Base-by-base conservation (phyloP, 2,888 invertebrate species). In the Zaprionus obscuricornis region DNA sequence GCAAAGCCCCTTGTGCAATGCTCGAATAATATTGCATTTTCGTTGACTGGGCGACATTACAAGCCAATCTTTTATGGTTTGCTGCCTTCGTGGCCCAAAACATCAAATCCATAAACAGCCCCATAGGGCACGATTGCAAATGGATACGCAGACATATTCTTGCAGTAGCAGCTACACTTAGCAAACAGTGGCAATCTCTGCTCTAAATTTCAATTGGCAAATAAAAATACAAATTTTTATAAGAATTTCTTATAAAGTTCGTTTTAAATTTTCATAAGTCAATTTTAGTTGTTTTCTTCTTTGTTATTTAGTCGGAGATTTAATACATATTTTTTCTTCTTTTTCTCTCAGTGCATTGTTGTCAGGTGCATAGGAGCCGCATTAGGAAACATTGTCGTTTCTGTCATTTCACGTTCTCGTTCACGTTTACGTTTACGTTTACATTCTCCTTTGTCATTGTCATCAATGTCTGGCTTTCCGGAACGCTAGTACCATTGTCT, bases 61-160 rank as follows among this genome's bases (percentile, higher is more conserved):
- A 68, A 74, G 52, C 63, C 78, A 66, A 74, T 84, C 78, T 81
- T n/a, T 84, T 77, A 84, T 74, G 85, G 65, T 78, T 66, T 68
- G 77, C 60, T 77, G 68, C 78, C 77, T 66, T 77, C 71, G 74
- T 78, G 85, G n/a, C n/a, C n/a, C 58, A 63, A 67, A 84, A 84
- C 82, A 63, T 54, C 45, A 71, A 74, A 81, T 81, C 74, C 78
- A 77, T 77, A 71, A 79, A 74, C 72, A 77, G 77, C 62, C 50
- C 71, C 64, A 49, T 34, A 45, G 74, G 76, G 60, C 49, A 43
- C 50, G 49, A 73, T 65, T 72, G 60, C 72, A 69, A 66, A 57
- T 49, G 81, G 57, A 66, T 62, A 52, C 71, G 45, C 57, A 55
- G 50, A 46, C 36, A 57, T 51, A 65, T 67, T 59, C 56, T 65